Evolutionary conservation across 2,888 invertebrate genomes (phyloP).

Genomic region (Neoitamus cyanurus): DNA sequence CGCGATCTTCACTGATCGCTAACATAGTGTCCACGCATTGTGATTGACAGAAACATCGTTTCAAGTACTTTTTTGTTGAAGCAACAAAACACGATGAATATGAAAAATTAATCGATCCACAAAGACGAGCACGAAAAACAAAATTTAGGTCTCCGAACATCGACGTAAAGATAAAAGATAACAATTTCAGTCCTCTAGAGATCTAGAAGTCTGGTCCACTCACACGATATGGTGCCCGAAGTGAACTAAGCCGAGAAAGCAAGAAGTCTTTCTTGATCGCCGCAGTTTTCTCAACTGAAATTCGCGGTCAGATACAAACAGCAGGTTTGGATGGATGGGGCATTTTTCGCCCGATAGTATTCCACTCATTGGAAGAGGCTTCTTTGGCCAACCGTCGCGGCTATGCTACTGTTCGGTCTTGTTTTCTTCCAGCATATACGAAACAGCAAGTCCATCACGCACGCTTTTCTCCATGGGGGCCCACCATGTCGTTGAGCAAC

Average conservation of each 20-base stretch:
- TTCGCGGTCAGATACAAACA: conserved; percentile 45
- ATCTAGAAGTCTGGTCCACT: background rate
- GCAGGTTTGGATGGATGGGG: conserved; percentile 5
- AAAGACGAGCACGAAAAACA: background rate
- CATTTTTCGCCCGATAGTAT: conserved; percentile 2
- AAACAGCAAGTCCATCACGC: background rate
- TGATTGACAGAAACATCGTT: background rate
- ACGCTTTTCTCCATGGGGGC: background rate
- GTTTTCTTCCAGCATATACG: conserved; percentile 23
- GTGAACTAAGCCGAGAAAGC: background rate
- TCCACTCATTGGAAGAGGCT: conserved; percentile 4
- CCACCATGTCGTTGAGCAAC: background rate
- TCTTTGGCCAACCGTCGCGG: background rate
- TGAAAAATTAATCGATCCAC: background rate
- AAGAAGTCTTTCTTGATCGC: conserved; percentile 52
- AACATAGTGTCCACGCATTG: background rate
- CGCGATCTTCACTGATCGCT: background rate
- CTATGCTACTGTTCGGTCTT: conserved; percentile 12
- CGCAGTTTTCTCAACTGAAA: conserved; percentile 54
- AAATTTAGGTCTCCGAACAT: background rate
- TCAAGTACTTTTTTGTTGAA: background rate
- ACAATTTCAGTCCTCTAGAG: background rate
- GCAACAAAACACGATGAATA: background rate
- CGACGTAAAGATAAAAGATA: background rate
- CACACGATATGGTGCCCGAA: background rate